A percentile compares a stretch with the other conserved stretches of the same genome.
These are phyloP conservation scores for Theretra japonica DNA, from an alignment of 2,888 invertebrate species.

Conservation along the genomic window DNA sequence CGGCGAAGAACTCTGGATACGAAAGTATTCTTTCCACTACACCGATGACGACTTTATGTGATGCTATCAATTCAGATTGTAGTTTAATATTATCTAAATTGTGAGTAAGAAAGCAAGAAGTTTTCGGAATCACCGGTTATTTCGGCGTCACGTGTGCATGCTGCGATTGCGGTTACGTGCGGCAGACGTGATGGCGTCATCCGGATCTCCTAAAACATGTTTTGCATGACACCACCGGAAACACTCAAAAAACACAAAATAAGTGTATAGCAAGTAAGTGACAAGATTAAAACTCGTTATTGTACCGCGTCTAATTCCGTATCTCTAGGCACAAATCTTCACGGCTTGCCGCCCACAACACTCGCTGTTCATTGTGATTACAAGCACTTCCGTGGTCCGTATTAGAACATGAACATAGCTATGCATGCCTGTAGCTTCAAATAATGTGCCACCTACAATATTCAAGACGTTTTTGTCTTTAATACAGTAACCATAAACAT, in stretches of 20 bases:
- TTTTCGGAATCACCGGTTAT: not conserved
- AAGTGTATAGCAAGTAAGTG: constrained; percentile 14
- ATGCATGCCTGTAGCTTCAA: not conserved
- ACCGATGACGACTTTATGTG: no score
- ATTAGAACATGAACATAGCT: constrained; percentile 1
- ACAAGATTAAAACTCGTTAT: constrained; percentile 18
- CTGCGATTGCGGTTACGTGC: not conserved
- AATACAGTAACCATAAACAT: not conserved
- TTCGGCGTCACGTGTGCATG: not conserved
- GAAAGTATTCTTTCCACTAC: no score
- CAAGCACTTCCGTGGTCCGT: constrained; percentile 23
- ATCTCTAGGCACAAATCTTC: constrained; percentile 24
- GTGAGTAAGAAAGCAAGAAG: not conserved
- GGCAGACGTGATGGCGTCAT: constrained; percentile 26
- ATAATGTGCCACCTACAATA: not conserved
- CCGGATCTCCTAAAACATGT: constrained; percentile 20
- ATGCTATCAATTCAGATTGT: no score
- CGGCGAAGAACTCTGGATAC: no score
- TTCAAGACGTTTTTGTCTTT: not conserved
- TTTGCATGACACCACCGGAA: constrained; percentile 6
- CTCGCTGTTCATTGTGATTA: constrained; percentile 20
- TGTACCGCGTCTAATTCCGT: constrained; percentile 4
- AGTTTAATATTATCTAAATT: no score
- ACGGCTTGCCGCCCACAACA: constrained; percentile 23
- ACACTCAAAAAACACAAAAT: constrained; percentile 13